Evolutionary conservation across 2,113 vertebrate genomes (phyloP), one percentile per base, ranked within the genome.

Genomic region (Rhizomys pruinosus): DNA sequence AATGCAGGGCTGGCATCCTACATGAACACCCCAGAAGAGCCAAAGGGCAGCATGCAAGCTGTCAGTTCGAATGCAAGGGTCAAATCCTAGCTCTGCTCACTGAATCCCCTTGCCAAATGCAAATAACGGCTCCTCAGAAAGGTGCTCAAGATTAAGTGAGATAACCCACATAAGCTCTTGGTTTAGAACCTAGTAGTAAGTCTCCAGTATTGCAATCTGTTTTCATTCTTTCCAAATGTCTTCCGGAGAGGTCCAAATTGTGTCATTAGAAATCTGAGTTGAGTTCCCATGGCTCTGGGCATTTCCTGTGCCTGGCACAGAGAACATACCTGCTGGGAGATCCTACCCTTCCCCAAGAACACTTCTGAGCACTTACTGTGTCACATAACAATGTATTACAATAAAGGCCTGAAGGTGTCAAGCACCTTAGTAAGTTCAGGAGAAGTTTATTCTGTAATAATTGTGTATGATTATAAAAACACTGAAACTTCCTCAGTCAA

Each of bases 131-230:
- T 76, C 55, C 72, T 81, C n/a, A 2, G 8, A 77, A n/a, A 69
- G 19, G 55, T 59, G 29, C 25, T 68, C 16, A 93, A 39, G 68
- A 80, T 59, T 72, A 84, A 8, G 74, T 32, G 27, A 52, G 39
- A 89, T 85, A 89, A 88, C 78, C 42, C 47, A 64, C 32, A 37
- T 55, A 71, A 84, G 23, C 22, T 69, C 71, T 89, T 61, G 69
- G 32, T n/a, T 90, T 73, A 64, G 12, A 87, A 86, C 23, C 89
- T 79, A 72, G 71, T 34, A 19, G 37, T 55, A n/a, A 15, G 68
- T 47, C 71, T 81, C 23, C 64, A 29, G 27, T 81, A 15, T 89
- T 71, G 73, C n/a, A 59, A 52, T 64, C 39, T 29, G 78, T 27
- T 84, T 82, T 81, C 47, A 10, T 80, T 64, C 69, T 84, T 78